Base-by-base conservation (phyloP, 2,888 invertebrate genomes). In the Caenorhabditis doughertyi region DNA sequence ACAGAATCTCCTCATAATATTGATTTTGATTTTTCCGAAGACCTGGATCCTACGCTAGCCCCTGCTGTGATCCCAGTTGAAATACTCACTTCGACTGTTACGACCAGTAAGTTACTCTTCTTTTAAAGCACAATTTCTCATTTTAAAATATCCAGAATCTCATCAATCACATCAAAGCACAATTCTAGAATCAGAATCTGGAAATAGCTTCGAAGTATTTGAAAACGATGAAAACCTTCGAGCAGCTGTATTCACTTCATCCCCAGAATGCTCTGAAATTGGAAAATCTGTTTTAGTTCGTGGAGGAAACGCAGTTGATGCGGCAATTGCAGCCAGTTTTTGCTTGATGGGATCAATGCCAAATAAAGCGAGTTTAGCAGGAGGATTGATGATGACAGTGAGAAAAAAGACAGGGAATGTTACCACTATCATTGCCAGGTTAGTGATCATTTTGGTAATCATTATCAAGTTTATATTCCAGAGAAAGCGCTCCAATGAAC, bases 271-370 rank as follows among this genome's bases (percentile, higher is more conserved):
- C 35, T 80, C 77, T 0, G 80, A 76, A 39, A 72, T 83, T 16
- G 84, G 77, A 51, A 79, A 81, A 49, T 84, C 85, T 0, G 68
- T 86, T 16, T 56, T 87, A 13, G 81, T 86, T 13, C 67, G 83
- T 13, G 86, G 85, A n/a, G 87, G 87, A n/a, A 87, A 87, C 39
- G 86, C 86, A 11, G 80, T 85, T 0, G 87, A 87, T 23, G 79
- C 87, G 1, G 86, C 86, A 2, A 77, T 86, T 27, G 72, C 80
- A 8, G 77, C 76, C 11, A 72, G 79, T 27, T 81, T 87, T 64
- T 86, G 85, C 49, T 49, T 86, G 32, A 83, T 85, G 53, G 86
- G 82, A 9, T 79, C 81, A 11, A 47, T 79, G 9, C 86, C 84
- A 11, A 81, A 82, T 35, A 83, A 83, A 29, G 85, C 81, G 0